Evolutionary conservation across 2,888 invertebrate species (phyloP), one percentile per base, ranked within the genome.

Genomic region (Ctenicera cuprea): DNA sequence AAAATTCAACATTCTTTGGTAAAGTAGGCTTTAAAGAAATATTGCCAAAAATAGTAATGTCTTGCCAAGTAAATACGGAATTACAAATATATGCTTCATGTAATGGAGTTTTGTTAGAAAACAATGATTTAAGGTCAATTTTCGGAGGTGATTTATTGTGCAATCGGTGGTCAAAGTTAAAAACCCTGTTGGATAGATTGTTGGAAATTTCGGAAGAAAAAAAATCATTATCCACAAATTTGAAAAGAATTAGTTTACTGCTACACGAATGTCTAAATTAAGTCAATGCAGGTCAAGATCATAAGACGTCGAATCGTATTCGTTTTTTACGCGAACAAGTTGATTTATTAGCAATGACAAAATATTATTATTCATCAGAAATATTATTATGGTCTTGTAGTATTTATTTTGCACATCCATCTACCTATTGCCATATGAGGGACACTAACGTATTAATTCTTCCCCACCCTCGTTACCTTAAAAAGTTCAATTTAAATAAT

Each of bases 101-200:
- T 43, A 43, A 43, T n/a, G 16, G 14, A 14, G n/a, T 43, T 43
- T n/a, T 43, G n/a, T 43, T 43, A 43, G 14, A 43, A 43, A 16
- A n/a, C 14, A 5, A n/a, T 2, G 14, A 43, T 43, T 14, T 43
- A 3, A n/a, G n/a, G 4, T 14, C n/a, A 3, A 43, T 43, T 43
- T 16, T 43, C n/a, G 16, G 41, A 14, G n/a, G 14, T 3, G 16
- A 43, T 4, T 43, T 43, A 16, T n/a, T 43, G 4, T 43, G 41
- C 16, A 43, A 43, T 16, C 41, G 41, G 16, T 43, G 41, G 41
- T 43, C 41, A 1, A 43, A 43, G 7, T 14, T 43, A 16, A n/a
- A 16, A 4, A 16, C n/a, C 7, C 3, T 43, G 3, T 7, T 43
- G 16, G 7, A 14, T 43, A n/a, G 16, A 33, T n/a, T n/a, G n/a